These are phyloP conservation scores for Syngnathus typhle DNA, from an alignment of 2,113 vertebrate species.

Conservation along the genomic window DNA sequence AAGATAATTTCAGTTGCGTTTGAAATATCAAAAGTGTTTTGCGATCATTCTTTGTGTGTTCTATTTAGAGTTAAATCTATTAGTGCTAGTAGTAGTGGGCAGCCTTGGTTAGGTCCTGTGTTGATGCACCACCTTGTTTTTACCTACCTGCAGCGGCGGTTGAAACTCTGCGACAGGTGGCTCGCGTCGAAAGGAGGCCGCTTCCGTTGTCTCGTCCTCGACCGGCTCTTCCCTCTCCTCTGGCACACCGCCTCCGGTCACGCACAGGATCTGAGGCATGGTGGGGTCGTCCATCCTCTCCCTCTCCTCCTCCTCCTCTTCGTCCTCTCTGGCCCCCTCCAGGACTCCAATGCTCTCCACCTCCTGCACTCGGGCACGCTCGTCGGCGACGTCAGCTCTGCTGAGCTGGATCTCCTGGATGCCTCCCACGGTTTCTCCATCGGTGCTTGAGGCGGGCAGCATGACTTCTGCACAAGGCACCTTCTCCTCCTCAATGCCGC, in stretches of 20 bases:
- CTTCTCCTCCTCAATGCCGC: conserved; percentile 43
- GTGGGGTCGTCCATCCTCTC: conserved; percentile 60
- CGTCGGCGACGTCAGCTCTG: conserved; percentile 38
- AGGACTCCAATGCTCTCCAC: conserved; percentile 66
- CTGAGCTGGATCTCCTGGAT: conserved; percentile 70
- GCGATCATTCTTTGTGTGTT: too few species aligned
- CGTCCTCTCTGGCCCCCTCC: conserved; percentile 46
- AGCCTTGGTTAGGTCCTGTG: too few species aligned
- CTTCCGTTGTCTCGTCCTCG: conserved; percentile 15
- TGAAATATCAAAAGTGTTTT: too few species aligned
- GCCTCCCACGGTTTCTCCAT: conserved; percentile 58
- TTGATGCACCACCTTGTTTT: neutral
- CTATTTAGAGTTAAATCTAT: too few species aligned
- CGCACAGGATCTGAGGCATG: conserved; percentile 68
- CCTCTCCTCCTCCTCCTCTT: conserved; percentile 49
- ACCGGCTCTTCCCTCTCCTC: conserved; percentile 51
- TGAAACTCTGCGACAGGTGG: neutral
- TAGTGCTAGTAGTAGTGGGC: too few species aligned
- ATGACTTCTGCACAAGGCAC: conserved; percentile 32
- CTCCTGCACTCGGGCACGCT: conserved; percentile 52
- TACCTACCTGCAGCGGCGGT: neutral
- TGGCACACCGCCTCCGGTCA: conserved; percentile 59
- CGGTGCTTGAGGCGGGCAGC: conserved; percentile 38
- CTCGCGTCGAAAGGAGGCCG: neutral
- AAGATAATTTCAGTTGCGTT: too few species aligned